Conservation (phyloP, 2,113 vertebrate genomes). For the Macrotis lagotis region DNA sequence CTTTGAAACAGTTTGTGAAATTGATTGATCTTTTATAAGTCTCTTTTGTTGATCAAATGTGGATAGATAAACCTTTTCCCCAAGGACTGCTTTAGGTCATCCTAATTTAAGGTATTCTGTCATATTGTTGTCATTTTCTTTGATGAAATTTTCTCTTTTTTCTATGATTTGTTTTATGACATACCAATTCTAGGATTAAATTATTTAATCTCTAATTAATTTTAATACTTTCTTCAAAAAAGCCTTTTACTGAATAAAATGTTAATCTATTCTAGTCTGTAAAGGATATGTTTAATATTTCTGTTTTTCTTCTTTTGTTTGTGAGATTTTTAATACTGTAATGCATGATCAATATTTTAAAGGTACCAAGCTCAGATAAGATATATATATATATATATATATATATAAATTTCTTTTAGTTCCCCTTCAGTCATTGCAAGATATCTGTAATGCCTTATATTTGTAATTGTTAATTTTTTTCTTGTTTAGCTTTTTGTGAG, state of each 20-base stretch:
- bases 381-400: constrained; percentile 1
- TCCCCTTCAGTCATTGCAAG: not conserved
- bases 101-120: not conserved
- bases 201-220: not conserved
- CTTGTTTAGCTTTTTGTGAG: not conserved
- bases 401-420: not conserved
- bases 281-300: not conserved
- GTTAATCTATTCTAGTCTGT: not conserved
- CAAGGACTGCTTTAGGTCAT: not conserved
- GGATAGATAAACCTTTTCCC: not conserved
- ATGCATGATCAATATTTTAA: not conserved
- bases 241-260: not conserved
- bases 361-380: not conserved
- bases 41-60: not conserved
- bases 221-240: not conserved
- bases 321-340: not conserved
- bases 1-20: not conserved
- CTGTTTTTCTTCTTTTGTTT: not conserved
- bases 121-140: not conserved
- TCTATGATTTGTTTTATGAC: not conserved
- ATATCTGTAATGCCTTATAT: not conserved
- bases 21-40: not conserved
- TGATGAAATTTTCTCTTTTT: constrained; percentile 1
- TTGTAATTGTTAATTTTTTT: not conserved
- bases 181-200: not conserved